Base-by-base conservation (phyloP, 1,140 invertebrate species). In the Drosophila seguyi region DNA sequence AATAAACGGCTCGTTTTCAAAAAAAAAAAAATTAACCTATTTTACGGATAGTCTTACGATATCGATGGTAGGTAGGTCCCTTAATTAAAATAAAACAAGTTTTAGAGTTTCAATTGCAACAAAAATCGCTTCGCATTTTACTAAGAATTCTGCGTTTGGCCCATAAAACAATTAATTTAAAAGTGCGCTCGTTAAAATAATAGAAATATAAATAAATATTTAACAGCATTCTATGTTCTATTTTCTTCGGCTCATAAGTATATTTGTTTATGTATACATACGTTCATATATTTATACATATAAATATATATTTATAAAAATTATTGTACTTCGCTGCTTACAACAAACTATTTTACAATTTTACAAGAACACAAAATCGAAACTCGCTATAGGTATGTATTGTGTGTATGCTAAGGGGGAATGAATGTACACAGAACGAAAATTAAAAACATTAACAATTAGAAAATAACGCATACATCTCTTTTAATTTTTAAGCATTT, bases 331-430 rank as follows among this genome's bases (percentile, higher is more conserved):
- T 88, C 85, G 85, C 85, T 88, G 85, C 85, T 88, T 88, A 88
- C 85, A 88, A 88, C 85, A 88, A 88, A 88, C 85, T 88, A 88
- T 88, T 88, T 88, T 88, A 88, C 85, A 88, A 86, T 84, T 88
- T 88, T 87, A 83, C 81, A 88, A 75, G 60, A 78, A 86, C 65
- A 72, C 66, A 82, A 61, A 53, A 16, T 52, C 29, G 59, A 62
- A 62, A 79, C 60, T 75, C 52, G 56, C 79, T 62, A 74, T 69
- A 62, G 66, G 52, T 68, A 60, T 53, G 50, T 85, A 73, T 80
- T 62, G 52, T 85, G 76, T 85, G 76, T 85, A 73, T 80, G 73
- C 81, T 86, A 87, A 77, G 76, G 83, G 69, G 84, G 85, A 88
- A 74, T 88, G 39, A 71, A 80, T 80, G 67, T 78, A 76, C 71